Evolutionary conservation across 2,888 invertebrate genomes (phyloP), one percentile per base, ranked within the genome.

Genomic region (Xestia ashworthii): DNA sequence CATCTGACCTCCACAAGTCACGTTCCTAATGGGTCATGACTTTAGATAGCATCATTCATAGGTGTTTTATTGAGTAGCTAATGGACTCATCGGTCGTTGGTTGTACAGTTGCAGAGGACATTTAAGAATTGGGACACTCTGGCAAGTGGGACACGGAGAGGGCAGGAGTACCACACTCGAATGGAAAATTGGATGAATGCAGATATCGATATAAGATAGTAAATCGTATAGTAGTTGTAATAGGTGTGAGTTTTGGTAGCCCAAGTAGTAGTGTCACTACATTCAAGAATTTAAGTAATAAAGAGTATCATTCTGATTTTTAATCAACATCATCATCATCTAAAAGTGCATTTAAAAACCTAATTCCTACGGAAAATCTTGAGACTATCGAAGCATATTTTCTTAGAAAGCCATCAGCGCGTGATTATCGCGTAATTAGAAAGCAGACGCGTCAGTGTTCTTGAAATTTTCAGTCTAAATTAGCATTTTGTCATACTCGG

Each of bases 401-500:
- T 66, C 46, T 65, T 66, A 22, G 80, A 84, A 84, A 86, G 80
- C 60, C 16, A 44, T 44, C 44, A 62, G 66, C 76, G 32, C 83
- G 80, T 84, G 76, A 80, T 83, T 19, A 64, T 76, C 80, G 41
- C 64, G 12, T 71, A 68, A 64, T 68, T 66, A 80, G 76, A 83
- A 86, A 80, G 72, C 46, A 22, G 12, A 41, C 32, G 60, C 76
- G 81, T 78, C 74, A 75, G 74, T 70, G 44, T 80, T 77, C 84
- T 83, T 83, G 66, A 85, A 83, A 82, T 55, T 71, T 81, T 77
- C 82, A 77, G 82, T 69, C 71, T 48, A 5, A 74, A 81, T 71
- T 71, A 76, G 72, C 67, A 70, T 80, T 83, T 9, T 71, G 71
- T 71, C 19, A 48, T 38, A 62, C 53, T 44, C 48, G 38, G 46